Base-by-base conservation (phyloP, 92 coral and sea anemone genomes). In the Paragorgia papillata region DNA sequence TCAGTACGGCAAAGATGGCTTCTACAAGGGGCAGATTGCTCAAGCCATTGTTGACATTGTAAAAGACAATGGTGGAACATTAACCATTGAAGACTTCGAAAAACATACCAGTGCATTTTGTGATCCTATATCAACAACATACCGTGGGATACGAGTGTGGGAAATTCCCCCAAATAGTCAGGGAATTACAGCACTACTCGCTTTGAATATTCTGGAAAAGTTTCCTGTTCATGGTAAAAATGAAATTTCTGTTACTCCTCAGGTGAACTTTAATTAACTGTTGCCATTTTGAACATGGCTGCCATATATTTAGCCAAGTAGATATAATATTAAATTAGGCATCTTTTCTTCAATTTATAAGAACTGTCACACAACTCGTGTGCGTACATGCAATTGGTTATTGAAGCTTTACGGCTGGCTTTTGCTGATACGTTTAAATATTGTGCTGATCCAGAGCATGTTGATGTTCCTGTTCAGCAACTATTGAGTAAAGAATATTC, bases 101-200 rank as follows among this genome's bases (percentile, higher is more conserved):
- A 62, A 79, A 29, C 99, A 95, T 49, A 55, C 77, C 65, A 88
- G 96, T 35, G 87, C 99, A 49, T 74, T 82, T 74, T 96, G 92
- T 37, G 85, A 89, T 31, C 99, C 99, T 55, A 89, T 95, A 67
- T 54, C 74, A 25, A 87, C 90, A 29, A 85, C 79, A 22, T 95
- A 95, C 57, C 81, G 85, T 31, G 99, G 99, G 66, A 89, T 95
- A 51, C 70, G 92, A 56, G 79, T 95, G 5, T 95, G 97, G 97
- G 99, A 95, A 74, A 95, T 91, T 66, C 99, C 99, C 7, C 99
- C 99, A 21, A 95, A 95, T 81, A 91, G 97, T 0, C 99, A 95
- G 67, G 99, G 99, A 37, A 80, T 95, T 63, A 89, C 97, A 14
- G 92, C 92, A 18, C 77, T 95, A 7, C 79, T 91, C 32, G 97